Conservation (phyloP, 2,888 invertebrate genomes). For the Eucera pruinosa region DNA sequence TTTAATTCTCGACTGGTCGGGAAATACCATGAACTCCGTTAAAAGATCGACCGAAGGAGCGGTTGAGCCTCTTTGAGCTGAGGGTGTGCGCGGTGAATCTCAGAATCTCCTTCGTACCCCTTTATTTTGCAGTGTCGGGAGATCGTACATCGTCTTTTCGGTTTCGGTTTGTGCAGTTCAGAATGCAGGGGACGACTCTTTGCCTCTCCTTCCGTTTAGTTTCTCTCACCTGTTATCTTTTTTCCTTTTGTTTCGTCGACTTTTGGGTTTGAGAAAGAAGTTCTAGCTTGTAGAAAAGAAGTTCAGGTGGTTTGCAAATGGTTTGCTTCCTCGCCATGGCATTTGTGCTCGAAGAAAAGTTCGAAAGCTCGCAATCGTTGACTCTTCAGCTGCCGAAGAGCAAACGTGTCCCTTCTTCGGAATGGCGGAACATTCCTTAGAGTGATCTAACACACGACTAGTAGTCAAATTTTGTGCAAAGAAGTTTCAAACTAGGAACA, state of each 20-base stretch:
- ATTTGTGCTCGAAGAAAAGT: slow-evolving; percentile 33
- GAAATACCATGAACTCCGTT: slow-evolving; percentile 18
- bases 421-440: neutral
- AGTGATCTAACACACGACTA: neutral
- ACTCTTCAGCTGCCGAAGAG: slow-evolving; percentile 27
- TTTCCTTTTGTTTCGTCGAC: neutral
- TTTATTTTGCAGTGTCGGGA: neutral
- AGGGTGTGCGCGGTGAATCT: slow-evolving; percentile 38
- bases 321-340: neutral
- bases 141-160: neutral
- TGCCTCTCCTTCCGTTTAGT: neutral
- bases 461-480: slow-evolving; percentile 46
- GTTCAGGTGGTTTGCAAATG: neutral
- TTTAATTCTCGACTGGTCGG: slow-evolving; percentile 9
- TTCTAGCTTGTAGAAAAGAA: slow-evolving; percentile 12
- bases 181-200: neutral
- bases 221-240: too few relatives aligned
- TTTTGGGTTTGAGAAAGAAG: neutral
- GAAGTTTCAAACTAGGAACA: slow-evolving; percentile 45
- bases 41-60: slow-evolving; percentile 7
- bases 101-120: neutral
- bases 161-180: slow-evolving; percentile 24
- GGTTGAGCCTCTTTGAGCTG: slow-evolving; percentile 19
- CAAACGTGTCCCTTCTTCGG: neutral
- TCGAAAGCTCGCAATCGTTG: neutral